Evolutionary conservation across 2,888 invertebrate genomes (phyloP).

Genomic region (Drosophila helvetica): DNA sequence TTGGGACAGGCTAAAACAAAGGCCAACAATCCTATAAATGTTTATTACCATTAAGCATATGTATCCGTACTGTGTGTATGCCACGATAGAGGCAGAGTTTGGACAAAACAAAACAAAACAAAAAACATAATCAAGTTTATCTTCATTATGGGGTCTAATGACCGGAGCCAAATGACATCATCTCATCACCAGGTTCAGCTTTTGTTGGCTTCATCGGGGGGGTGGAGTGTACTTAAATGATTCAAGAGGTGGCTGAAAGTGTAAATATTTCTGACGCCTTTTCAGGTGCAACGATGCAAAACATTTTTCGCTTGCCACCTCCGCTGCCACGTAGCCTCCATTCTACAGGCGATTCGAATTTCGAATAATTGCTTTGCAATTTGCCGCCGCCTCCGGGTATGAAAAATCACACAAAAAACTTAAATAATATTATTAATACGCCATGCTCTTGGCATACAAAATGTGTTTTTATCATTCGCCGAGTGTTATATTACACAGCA

Average conservation of each 20-base stretch:
- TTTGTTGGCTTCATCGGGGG: not conserved
- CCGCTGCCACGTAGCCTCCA: constrained; percentile 31
- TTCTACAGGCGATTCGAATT: constrained; percentile 33
- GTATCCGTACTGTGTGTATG: constrained; percentile 4
- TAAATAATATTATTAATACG: constrained; percentile 52
- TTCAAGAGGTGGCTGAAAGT: constrained; percentile 5
- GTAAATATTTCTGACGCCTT: constrained; percentile 53
- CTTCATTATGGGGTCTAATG: constrained; percentile 64
- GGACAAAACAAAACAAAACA: constrained; percentile 30
- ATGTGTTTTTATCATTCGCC: constrained; percentile 30
- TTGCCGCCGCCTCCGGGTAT: constrained; percentile 38
- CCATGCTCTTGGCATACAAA: constrained; percentile 68
- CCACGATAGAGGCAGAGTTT: constrained; percentile 14
- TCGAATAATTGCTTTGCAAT: constrained; percentile 77
- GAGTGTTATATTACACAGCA: constrained; percentile 57
- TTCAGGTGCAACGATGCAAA: constrained; percentile 72
- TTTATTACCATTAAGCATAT: constrained; percentile 17
- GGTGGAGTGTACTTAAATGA: not conserved
- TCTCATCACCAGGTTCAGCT: constrained; percentile 39
- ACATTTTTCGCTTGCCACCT: constrained; percentile 52
- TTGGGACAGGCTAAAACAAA: constrained; percentile 12
- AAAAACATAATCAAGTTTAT: constrained; percentile 68
- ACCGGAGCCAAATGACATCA: constrained; percentile 64
- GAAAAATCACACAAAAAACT: constrained; percentile 41
- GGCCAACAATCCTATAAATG: constrained; percentile 18